phyloP scores from a whole-genome alignment of 2,888 invertebrate genomes.

The Tetragonula carbonaria region DNA sequence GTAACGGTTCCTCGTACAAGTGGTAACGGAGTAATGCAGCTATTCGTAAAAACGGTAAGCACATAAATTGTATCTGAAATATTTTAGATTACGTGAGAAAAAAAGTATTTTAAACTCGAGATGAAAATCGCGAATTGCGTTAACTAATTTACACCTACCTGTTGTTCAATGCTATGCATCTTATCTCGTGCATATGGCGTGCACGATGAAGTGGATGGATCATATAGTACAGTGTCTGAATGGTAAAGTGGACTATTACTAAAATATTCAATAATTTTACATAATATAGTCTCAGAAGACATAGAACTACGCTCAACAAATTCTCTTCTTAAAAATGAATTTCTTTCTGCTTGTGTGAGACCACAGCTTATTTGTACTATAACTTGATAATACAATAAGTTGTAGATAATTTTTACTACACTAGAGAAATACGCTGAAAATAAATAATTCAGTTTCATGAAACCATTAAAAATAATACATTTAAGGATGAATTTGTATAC shows the following conservation, averaged over 20 bases:
- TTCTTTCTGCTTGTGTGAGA: conserved; percentile 88
- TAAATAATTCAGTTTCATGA: neutral
- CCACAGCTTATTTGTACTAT: conserved; percentile 91
- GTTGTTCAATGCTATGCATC: conserved; percentile 66
- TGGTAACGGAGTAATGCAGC: conserved; percentile 93
- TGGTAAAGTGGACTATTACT: conserved; percentile 75
- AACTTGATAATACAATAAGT: conserved; percentile 95
- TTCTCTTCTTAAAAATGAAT: conserved; percentile 76
- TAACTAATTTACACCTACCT: conserved; percentile 49
- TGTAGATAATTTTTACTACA: conserved; percentile 94
- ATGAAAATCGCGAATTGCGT: neutral
- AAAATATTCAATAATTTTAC: conserved; percentile 76
- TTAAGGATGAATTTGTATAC: conserved; percentile 72
- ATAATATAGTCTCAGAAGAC: conserved; percentile 75
- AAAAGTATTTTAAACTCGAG: neutral
- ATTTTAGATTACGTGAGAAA: neutral
- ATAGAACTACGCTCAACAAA: conserved; percentile 59
- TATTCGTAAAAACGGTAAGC: conserved; percentile 93
- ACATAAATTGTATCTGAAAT: conserved; percentile 89
- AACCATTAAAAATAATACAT: neutral
- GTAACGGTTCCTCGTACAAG: conserved; percentile 91
- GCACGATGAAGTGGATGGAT: conserved; percentile 68
- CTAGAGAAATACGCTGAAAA: conserved; percentile 93
- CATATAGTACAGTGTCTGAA: conserved; percentile 37
- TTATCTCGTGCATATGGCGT: conserved; percentile 55